Conservation (phyloP, 64 coral and sea anemone genomes). For the Montipora capricornis region DNA sequence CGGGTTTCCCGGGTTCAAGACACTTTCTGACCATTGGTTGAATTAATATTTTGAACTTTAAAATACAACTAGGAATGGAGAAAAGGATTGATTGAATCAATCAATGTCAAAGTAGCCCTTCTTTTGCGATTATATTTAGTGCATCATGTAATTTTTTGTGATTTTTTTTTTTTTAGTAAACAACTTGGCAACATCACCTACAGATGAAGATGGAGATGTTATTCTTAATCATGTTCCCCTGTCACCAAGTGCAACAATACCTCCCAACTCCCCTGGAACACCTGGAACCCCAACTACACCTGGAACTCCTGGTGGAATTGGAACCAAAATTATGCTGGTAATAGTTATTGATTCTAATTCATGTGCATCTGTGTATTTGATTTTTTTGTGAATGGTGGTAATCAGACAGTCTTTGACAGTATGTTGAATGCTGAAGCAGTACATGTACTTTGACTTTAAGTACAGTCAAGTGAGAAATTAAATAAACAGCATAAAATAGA, state of each 20-base stretch:
- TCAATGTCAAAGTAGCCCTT: too few relatives aligned
- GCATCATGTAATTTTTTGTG: not conserved
- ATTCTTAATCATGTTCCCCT: constrained; percentile 78
- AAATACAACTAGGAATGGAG: too few relatives aligned
- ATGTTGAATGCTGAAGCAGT: too few relatives aligned
- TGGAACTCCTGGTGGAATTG: constrained; percentile 31
- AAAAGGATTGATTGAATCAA: too few relatives aligned
- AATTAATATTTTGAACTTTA: too few relatives aligned
- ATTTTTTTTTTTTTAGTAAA: constrained; percentile 66
- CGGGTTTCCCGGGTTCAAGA: too few relatives aligned
- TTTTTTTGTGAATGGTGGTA: not conserved
- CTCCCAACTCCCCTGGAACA: constrained; percentile 80
- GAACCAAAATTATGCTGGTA: constrained; percentile 36
- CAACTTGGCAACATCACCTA: constrained; percentile 84
- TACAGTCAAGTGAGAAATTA: too few relatives aligned
- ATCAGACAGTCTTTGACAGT: not conserved
- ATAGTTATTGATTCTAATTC: not conserved
- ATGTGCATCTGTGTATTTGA: not conserved
- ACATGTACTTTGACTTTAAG: too few relatives aligned
- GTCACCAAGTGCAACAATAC: constrained; percentile 77
- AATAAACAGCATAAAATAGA: too few relatives aligned
- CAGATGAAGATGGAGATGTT: constrained; percentile 83
- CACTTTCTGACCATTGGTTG: too few relatives aligned
- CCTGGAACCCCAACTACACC: constrained; percentile 14
- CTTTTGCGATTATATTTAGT: too few relatives aligned